phyloP scores from a whole-genome alignment of 2,797 vertebrate species.

The Aphelocoma californica region DNA sequence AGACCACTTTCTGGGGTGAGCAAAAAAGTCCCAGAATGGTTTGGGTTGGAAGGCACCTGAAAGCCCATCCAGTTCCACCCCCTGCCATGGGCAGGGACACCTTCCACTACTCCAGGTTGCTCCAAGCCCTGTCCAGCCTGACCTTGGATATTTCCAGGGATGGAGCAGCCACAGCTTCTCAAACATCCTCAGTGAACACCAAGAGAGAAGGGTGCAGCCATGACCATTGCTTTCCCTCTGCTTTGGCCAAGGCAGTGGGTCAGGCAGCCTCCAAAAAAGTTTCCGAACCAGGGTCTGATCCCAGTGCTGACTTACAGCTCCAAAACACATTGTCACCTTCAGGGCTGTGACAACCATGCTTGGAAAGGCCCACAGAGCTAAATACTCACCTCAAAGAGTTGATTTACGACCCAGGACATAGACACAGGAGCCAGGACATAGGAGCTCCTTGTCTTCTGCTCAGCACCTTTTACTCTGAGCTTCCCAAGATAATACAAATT shows the following conservation, averaged over 20 bases:
- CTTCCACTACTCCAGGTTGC: not conserved
- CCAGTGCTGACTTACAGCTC: not conserved
- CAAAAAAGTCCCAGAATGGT: not conserved
- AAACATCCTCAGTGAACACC: not conserved
- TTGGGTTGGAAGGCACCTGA: not conserved
- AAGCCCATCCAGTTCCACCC: not conserved
- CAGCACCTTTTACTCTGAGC: not conserved
- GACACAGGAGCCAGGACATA: not conserved
- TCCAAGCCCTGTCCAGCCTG: not conserved
- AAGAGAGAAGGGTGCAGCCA: not conserved
- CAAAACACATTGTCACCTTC: not conserved
- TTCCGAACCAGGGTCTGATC: not conserved
- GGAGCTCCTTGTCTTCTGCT: not conserved
- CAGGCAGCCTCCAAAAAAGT: not conserved
- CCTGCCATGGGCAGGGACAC: not conserved
- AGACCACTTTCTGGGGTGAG: not conserved
- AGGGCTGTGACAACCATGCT: not conserved
- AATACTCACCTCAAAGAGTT: not conserved
- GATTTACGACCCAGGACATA: fast-evolving
- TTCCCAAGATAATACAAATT: not conserved
- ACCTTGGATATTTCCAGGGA: not conserved
- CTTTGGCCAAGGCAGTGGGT: not conserved
- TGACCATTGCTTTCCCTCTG: not conserved
- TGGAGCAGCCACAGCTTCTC: not conserved
- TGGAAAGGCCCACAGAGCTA: not conserved